Base-by-base conservation (phyloP, 2,888 invertebrate species). In the Ceraclea dissimilis region DNA sequence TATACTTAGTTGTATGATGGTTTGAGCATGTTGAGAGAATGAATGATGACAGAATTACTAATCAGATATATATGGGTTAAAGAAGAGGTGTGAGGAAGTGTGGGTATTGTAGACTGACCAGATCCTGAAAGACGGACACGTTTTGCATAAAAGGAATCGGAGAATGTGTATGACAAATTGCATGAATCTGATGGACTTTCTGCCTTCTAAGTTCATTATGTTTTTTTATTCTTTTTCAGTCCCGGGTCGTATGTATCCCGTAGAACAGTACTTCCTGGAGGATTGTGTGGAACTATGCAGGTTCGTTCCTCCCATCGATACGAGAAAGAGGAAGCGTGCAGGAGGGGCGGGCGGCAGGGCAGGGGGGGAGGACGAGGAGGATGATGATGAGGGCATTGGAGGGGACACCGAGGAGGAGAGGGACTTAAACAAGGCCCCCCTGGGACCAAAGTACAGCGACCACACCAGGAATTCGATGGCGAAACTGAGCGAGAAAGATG, bases 231-330 rank as follows among this genome's bases (percentile, higher is more conserved):
- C 10, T 26, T 26, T 39, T 39, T 33, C 39, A 62, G 85, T 95
- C 6, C 85, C 88, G 1, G 97, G 97, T 0, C 80, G 93, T 16
- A 84, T 93, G 0, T 90, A 79, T 71, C 93, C 95, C 0, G 95
- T 97, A 0, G 80, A 88, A 64, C 92, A 93, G 63, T 93, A 90
- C 69, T 98, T 92, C 75, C 71, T 98, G 52, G 98, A 99, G 69
- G 98, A 99, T 71, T 88, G 90, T 62, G 80, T 99, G 20, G 86
- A 94, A 70, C 76, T 93, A 75, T 85, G 94, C 0, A 81, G 84
- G 57, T 98, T 95, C 70, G 75, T 85, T 2, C 93, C 94, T 0
- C 83, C 87, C 0, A 75, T 82, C 0, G 88, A 89, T 55, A 81
- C 81, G 0, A 82, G 83, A 59, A 91, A 89, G 66, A 83, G 86